A percentile compares a stretch with the other conserved stretches of the same genome.
Conservation (phyloP, 2,888 invertebrate species). For the Corbicula japonica region DNA sequence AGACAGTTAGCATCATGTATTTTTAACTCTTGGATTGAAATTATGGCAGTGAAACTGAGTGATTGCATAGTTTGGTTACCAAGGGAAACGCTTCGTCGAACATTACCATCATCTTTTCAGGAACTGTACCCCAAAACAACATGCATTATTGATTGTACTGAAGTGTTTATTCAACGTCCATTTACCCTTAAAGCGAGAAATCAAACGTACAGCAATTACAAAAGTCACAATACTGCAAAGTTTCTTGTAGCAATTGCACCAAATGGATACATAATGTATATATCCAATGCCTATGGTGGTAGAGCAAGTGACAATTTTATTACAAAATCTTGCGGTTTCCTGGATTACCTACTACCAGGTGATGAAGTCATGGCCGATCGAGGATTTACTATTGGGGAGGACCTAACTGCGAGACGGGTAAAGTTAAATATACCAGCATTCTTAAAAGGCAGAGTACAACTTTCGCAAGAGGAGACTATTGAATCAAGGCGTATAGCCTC, state of each 20-base stretch:
- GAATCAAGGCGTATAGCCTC: slow-evolving; percentile 24
- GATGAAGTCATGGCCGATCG: slow-evolving; percentile 32
- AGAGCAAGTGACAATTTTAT: slow-evolving; percentile 3
- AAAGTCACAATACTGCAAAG: background rate
- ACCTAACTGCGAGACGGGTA: slow-evolving; percentile 1
- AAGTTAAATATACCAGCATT: slow-evolving; percentile 21
- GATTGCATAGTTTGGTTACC: background rate
- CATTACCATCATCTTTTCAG: background rate
- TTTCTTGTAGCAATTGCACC: slow-evolving; percentile 19
- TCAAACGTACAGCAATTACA: slow-evolving; percentile 1
- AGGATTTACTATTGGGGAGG: slow-evolving; percentile 37
- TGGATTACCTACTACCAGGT: slow-evolving; percentile 32
- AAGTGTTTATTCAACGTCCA: slow-evolving; percentile 9
- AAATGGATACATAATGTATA: background rate
- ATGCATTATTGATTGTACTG: slow-evolving; percentile 8
- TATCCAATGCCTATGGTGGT: background rate
- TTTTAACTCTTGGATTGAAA: slow-evolving; percentile 1
- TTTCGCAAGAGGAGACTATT: slow-evolving; percentile 8
- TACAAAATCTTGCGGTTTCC: background rate
- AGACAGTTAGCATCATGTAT: background rate
- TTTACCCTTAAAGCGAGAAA: background rate
- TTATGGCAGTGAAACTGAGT: background rate
- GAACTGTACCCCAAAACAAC: background rate
- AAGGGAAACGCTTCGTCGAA: slow-evolving; percentile 1
- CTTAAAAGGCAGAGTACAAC: slow-evolving; percentile 28